phyloP scores from a whole-genome alignment of 2,113 vertebrate genomes.

The Athene cunicularia region DNA sequence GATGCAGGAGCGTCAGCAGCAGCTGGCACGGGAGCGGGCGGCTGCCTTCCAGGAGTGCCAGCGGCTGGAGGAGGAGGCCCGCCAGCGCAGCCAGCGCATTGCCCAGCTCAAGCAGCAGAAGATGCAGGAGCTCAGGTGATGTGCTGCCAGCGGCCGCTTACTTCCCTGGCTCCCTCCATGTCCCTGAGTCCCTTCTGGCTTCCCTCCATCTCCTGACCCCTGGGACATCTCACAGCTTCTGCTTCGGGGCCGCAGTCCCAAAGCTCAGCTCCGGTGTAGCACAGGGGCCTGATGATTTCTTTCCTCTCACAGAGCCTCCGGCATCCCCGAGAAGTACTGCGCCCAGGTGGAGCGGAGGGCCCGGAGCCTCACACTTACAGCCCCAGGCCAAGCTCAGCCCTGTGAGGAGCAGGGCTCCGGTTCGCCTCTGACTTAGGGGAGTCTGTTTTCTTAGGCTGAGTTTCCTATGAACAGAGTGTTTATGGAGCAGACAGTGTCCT shows the following conservation, averaged over 20 bases:
- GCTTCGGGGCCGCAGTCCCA: accelerated
- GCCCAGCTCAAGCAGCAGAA: constrained; percentile 83
- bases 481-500: not conserved
- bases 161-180: not conserved
- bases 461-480: not conserved
- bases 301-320: constrained; percentile 71
- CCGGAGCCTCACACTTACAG: not conserved
- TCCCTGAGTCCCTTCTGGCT: not conserved
- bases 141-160: accelerated
- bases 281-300: not conserved
- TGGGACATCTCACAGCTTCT: not conserved
- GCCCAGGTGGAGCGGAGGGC: constrained; percentile 79
- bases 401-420: accelerated
- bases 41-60: constrained; percentile 77
- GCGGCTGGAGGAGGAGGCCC: constrained; percentile 76
- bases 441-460: not conserved
- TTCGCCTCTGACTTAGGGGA: not conserved
- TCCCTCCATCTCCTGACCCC: not conserved
- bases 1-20: constrained; percentile 79
- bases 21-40: constrained; percentile 55
- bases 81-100: constrained; percentile 71
- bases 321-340: constrained; percentile 88
- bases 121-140: constrained; percentile 85
- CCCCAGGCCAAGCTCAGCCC: not conserved
- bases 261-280: not conserved